Base-by-base conservation (phyloP, 1,140 invertebrate genomes). In the Onthophagus taurus region DNA sequence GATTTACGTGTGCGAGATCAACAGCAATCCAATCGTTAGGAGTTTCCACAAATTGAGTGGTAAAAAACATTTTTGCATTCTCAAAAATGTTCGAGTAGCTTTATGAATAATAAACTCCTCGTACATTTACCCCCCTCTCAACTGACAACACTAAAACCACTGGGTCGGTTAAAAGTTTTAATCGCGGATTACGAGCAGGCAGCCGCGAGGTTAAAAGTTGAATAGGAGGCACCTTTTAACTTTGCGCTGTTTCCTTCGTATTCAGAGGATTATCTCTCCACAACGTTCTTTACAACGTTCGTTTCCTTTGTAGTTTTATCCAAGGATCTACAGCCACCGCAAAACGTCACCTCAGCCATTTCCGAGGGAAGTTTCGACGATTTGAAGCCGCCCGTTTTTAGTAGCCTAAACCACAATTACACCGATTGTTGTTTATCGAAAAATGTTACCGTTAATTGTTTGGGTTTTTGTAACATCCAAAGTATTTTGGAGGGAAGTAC, bases 391-490 rank as follows among this genome's bases (percentile, higher is more conserved):
- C 67, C 5, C 54, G 53, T 6, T 46, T 60, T 61, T 62, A 48
- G 68, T 59, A 47, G 63, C 58, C 53, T 61, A 50, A 56, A 68
- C 9, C 82, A 85, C 57, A 83, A 87, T 58, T 86, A 83, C 55
- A 85, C 82, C 0, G 76, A 80, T 33, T 89, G 85, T 59, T 89
- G 85, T 52, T 52, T 77, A 3, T 60, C 66, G 1, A 67, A 72
- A 21, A 83, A 83, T 52, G 83, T 89, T 0, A 75, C 75, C 2
- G 55, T 65, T 2, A 60, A 68, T 24, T 89, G 85, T 59, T 68
- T 83, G 29, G 83, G 83, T 19, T 88, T 86, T 56, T 89, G 85
- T 64, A 84, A 78, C 51, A 77, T 89, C n/a, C 77, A 85, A 55
- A 84, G 80, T 47, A 86, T 87, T 35, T 58, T 88, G 11, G 81